A percentile compares a stretch with the other conserved stretches of the same genome.
Conservation (phyloP, 2,888 invertebrate genomes). For the Crepidodera aurea region DNA sequence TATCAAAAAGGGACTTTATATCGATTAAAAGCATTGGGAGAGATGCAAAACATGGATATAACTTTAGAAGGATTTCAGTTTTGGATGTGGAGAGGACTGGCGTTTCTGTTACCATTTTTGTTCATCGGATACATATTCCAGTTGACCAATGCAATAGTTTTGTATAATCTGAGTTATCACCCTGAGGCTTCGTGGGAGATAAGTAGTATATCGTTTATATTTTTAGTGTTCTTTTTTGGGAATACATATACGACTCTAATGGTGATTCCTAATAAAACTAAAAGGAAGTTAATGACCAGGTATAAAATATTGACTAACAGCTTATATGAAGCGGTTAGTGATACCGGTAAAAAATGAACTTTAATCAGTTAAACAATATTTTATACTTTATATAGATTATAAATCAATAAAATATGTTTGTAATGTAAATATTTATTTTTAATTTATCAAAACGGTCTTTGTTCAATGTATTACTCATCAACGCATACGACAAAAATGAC, state of each 20-base stretch:
- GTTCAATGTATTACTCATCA: too few species aligned
- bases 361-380: too few species aligned
- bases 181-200: constrained; percentile 94
- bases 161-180: constrained; percentile 79
- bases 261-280: constrained; percentile 87
- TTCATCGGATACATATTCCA: constrained; percentile 94
- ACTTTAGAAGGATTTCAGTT: constrained; percentile 99
- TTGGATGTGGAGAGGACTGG: constrained; percentile 99
- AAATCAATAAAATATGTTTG: too few species aligned
- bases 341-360: constrained; percentile 9
- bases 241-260: constrained; percentile 87
- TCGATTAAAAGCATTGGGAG: constrained; percentile 82
- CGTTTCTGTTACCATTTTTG: constrained; percentile 94
- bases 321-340: constrained; percentile 31
- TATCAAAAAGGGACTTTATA: constrained; percentile 74
- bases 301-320: constrained; percentile 44
- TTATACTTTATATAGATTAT: too few species aligned
- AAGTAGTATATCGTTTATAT: constrained; percentile 80
- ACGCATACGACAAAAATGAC: too few species aligned
- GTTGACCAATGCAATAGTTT: constrained; percentile 90
- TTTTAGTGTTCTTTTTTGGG: constrained; percentile 86
- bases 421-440: too few species aligned
- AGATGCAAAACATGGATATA: constrained; percentile 99
- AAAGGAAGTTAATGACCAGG: constrained; percentile 42
- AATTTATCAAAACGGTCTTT: too few species aligned